Percentiles rank a stretch among this genome's conserved stretches.
Evolutionary conservation across 1,140 invertebrate genomes (phyloP).

Genomic region (Microplitis demolitor): DNA sequence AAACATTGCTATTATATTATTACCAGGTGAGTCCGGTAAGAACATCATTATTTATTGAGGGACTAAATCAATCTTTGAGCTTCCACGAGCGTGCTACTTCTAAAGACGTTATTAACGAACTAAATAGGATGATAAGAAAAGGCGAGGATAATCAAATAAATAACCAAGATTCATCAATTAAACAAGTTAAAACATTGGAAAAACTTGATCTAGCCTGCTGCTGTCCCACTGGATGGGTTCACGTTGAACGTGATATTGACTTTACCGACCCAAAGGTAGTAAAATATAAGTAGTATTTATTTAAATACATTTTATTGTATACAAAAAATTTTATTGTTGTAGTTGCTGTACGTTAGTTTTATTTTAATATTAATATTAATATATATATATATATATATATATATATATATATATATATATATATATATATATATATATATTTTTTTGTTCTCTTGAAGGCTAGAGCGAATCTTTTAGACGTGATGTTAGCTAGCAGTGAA

Average conservation of each 20-base stretch:
- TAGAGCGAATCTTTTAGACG: slow-evolving; percentile 74
- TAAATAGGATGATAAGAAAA: slow-evolving; percentile 74
- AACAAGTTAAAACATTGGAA: slow-evolving; percentile 42
- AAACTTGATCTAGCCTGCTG: slow-evolving; percentile 69
- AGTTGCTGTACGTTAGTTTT: not conserved
- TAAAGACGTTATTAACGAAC: slow-evolving; percentile 77
- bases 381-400: not conserved
- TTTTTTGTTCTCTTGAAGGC: slow-evolving; percentile 61
- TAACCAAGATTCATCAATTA: slow-evolving; percentile 31
- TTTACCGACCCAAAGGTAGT: slow-evolving; percentile 76
- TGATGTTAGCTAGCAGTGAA: slow-evolving; percentile 75
- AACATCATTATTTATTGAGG: slow-evolving; percentile 46
- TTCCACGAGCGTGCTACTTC: slow-evolving; percentile 75
- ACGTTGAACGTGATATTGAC: slow-evolving; percentile 76
- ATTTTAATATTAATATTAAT: slow-evolving; percentile 3
- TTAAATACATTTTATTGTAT: no score
- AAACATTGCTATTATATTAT: not conserved
- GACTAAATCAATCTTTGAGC: slow-evolving; percentile 61
- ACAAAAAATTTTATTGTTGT: no score
- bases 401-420: not conserved
- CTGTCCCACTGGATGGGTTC: slow-evolving; percentile 77
- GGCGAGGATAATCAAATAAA: slow-evolving; percentile 56
- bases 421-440: not conserved
- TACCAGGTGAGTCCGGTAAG: slow-evolving; percentile 50
- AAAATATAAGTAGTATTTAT: not conserved